phyloP scores from a whole-genome alignment of 2,797 vertebrate species.

The Melanotaenia parkinsoni region DNA sequence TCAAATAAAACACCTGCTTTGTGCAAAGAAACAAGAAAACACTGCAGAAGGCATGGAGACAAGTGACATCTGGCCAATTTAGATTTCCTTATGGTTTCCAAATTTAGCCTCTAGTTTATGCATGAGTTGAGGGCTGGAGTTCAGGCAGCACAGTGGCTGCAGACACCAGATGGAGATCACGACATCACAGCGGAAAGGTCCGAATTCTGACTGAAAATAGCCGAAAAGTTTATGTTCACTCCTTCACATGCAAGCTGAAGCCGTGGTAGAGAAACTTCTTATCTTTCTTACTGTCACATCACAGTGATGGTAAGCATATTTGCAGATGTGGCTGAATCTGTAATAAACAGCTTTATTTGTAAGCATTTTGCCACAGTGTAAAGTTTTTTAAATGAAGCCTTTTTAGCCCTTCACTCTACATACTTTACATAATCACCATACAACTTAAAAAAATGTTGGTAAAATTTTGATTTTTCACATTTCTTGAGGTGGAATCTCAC shows the following conservation, averaged over 20 bases:
- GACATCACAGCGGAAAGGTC: conserved; percentile 11
- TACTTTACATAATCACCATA: too few species aligned
- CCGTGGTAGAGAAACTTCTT: not conserved
- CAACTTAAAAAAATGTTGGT: too few species aligned
- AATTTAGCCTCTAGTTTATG: not conserved
- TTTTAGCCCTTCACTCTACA: not conserved
- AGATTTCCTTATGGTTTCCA: conserved; percentile 10
- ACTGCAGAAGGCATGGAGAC: not conserved
- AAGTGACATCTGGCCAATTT: not conserved
- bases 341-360: conserved; percentile 6
- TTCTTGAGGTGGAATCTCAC: conserved; percentile 1
- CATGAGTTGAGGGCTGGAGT: not conserved
- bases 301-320: not conserved
- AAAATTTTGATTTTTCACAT: not conserved
- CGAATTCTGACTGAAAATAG: conserved; percentile 14
- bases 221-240: conserved; percentile 2
- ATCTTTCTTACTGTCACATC: not conserved
- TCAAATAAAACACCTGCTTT: too few species aligned
- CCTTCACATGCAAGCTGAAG: not conserved
- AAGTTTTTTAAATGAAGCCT: not conserved
- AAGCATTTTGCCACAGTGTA: not conserved
- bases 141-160: conserved; percentile 1
- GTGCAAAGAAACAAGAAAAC: not conserved
- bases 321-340: not conserved
- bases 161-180: conserved; percentile 25